A percentile compares a stretch with the other conserved stretches of the same genome.
phyloP scores from a whole-genome alignment of 2,888 invertebrate genomes.

The Lithosia quadra region DNA sequence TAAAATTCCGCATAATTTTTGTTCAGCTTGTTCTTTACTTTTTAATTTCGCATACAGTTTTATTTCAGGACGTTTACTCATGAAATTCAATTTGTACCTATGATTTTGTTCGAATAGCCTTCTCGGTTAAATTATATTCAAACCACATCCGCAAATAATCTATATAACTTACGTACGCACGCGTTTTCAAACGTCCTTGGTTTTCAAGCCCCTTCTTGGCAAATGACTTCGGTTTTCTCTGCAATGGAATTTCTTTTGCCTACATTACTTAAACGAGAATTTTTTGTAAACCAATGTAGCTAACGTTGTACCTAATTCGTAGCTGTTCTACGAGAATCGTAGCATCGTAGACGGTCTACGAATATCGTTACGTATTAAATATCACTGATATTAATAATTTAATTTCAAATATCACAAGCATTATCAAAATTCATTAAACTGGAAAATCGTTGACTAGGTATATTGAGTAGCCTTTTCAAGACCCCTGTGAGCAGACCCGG shows the following conservation, averaged over 20 bases:
- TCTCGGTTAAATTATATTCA: conserved; percentile 6
- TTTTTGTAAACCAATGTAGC: conserved; percentile 8
- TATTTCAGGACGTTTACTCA: background rate
- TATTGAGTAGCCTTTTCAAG: conserved; percentile 5
- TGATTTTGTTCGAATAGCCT: background rate
- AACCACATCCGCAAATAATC: conserved; percentile 16
- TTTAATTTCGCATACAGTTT: background rate
- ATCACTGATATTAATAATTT: background rate
- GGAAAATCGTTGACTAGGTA: conserved; percentile 3
- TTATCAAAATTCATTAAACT: background rate
- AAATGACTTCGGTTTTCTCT: conserved; percentile 12
- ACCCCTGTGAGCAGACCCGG: conserved; percentile 17
- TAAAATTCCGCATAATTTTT: background rate
- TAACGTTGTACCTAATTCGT: conserved; percentile 13
- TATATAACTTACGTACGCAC: conserved; percentile 12
- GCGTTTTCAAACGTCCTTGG: conserved; percentile 18
- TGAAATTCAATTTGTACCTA: background rate
- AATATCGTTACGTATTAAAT: conserved; percentile 18
- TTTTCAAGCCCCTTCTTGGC: conserved; percentile 6
- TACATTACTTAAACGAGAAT: background rate
- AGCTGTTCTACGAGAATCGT: background rate
- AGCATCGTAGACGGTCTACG: conserved; percentile 18
- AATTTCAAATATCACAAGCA: background rate
- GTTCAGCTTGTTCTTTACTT: background rate
- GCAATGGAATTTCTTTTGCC: conserved; percentile 8